Base-by-base conservation (phyloP, 2,888 invertebrate genomes). In the Amphimallon solstitiale region DNA sequence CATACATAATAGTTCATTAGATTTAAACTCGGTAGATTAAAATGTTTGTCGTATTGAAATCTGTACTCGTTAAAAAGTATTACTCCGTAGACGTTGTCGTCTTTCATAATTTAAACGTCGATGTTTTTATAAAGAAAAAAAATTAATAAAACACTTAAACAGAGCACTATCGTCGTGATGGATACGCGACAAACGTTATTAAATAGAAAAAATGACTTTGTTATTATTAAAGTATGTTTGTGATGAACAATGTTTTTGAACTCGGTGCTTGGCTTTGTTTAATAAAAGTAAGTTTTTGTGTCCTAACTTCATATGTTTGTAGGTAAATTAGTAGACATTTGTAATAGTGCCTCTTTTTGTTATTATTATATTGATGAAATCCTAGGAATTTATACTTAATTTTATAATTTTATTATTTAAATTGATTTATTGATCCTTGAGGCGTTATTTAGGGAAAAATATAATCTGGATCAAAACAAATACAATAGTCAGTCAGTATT, bases 81-180 rank as follows among this genome's bases (percentile, higher is more conserved):
- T 19, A 34, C 15, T 4, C 15, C 14, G 49, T 1, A 7, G 12
- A 12, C n/a, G 34, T 34, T 15, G 14, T 51, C 34, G 12, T 34
- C 34, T n/a, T 12, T 34, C 29, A 14, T 7, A 29, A 17, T 23
- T 48, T 48, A 48, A 23, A 48, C 23, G 21, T 48, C n/a, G 23
- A 48, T 23, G 49, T 51, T 14, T 51, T 51, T 34, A 51, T 51
- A 51, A 51, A 51, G 29, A 51, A 51, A 34, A 51, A 51, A 51
- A 51, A 34, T 15, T 51, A 51, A 51, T 14, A 51, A 10, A 2
- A 15, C 10, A 12, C 5, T 15, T 4, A 45, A 23, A 21, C 12
- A n/a, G 23, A 14, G 29, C 14, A 29, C 12, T 29, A 14, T n/a
- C 29, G 15, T 34, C 34, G 29, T 34, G 14, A 51, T 51, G 7